Base-by-base conservation (phyloP, 1,140 invertebrate species). In the Trachelipus rathkii region DNA sequence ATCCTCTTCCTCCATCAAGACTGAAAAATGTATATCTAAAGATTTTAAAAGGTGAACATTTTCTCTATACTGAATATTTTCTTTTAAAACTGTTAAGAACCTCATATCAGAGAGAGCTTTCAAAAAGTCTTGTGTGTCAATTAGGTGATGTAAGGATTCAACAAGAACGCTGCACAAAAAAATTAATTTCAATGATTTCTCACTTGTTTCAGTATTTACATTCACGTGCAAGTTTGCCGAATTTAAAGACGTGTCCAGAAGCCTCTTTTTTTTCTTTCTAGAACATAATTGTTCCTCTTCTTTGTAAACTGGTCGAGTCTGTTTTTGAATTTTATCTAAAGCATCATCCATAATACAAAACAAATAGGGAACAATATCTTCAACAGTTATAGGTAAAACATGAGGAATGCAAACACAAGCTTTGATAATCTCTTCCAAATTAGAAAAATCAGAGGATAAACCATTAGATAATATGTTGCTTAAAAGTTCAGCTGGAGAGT, bases 381-480 rank as follows among this genome's bases (percentile, higher is more conserved):
- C 77, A 45, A 79, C 69, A 69, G 79, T 53, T 44, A 82, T 46
- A 50, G 82, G 83, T 78, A 83, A 87, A 45, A 91, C 81, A 85
- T 91, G 89, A 45, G 89, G 89, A 73, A 90, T 82, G 83, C 88
- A 89, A 71, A 90, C 86, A 33, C 90, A 81, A 44, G 87, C 84
- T 82, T 86, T 87, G 81, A 89, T 83, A 69, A 89, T 83, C 77
- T 86, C 84, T 45, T 86, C 84, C n/a, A 86, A 83, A 81, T 84
- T 83, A 15, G 73, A 73, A 0, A 78, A 15, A 70, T 77, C 73
- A 44, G 78, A 73, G 10, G 66, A 21, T 10, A 81, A 33, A 33
- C 80, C 80, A 19, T 68, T 66, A 19, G 45, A 71, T 11, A 79
- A 11, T 43, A 72, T 77, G 3, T 21, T 53, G 44, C 78, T 77